Base-by-base conservation (phyloP, 2,888 invertebrate species). In the Troides aeacus region DNA sequence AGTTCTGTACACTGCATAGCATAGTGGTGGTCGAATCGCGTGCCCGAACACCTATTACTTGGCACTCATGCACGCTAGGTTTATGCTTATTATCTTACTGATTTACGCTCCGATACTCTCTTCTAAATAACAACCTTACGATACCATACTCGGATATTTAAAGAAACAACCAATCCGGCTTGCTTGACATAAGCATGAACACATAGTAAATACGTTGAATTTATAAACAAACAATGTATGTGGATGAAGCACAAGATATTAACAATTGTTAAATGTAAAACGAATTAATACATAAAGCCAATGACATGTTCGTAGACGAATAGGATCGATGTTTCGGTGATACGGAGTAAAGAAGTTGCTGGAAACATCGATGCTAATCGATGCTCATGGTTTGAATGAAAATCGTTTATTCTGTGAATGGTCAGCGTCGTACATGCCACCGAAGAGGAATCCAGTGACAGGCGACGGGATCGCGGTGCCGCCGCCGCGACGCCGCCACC, bases 361-460 rank as follows among this genome's bases (percentile, higher is more conserved):
- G n/a, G 64, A 72, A 69, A 66, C 70, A 63, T 71, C 75, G 75
- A 64, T 76, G 71, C 74, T 77, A 66, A 53, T 56, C 56, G 69
- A 71, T 65, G 66, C 70, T 74, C 74, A 67, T 74, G 77, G 83
- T 79, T 80, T 79, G 81, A 87, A 89, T 91, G 86, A 89, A 88
- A 91, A 89, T 81, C 82, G 83, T 84, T 86, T 90, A 80, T 92
- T 91, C 89, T 91, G 85, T 88, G 79, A 88, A 88, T 90, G 90
- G 85, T 89, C 88, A 92, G 92, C 86, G 77, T 85, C 84, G 77
- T 91, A 87, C 87, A 80, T 82, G 79, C 92, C 89, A 84, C 90
- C 94, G 92, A 91, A 92, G 89, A 93, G 94, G 91, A 94, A 94
- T 82, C 94, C 94, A 78, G 94, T 94, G 89, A 94, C 94, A 79